phyloP scores from a whole-genome alignment of 2,888 invertebrate genomes.

The Dioctria rufipes region DNA sequence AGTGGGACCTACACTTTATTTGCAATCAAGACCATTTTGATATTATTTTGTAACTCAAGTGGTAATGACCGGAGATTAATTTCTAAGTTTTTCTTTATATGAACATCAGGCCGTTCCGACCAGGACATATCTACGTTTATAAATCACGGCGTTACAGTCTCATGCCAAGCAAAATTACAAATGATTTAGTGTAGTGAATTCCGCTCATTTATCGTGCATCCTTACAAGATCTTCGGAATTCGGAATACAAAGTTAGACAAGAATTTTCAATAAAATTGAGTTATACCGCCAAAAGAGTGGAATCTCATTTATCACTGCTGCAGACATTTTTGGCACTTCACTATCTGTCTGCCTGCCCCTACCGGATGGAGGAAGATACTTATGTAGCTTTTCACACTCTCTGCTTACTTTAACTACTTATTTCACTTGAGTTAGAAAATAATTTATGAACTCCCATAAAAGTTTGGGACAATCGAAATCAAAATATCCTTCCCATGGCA shows the following conservation, averaged over 20 bases:
- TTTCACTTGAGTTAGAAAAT: neutral
- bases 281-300: slow-evolving; percentile 6
- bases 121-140: neutral
- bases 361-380: neutral
- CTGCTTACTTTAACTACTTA: slow-evolving; percentile 7
- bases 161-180: neutral
- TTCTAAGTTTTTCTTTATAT: no score
- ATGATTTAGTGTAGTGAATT: slow-evolving; percentile 15
- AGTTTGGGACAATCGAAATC: slow-evolving; percentile 38
- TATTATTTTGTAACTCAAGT: neutral
- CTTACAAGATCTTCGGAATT: neutral
- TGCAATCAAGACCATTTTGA: neutral
- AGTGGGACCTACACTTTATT: neutral
- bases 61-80: slow-evolving; percentile 1
- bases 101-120: no score
- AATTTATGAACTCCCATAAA: slow-evolving; percentile 31
- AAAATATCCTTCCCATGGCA: slow-evolving; percentile 10
- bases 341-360: neutral
- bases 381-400: slow-evolving; percentile 15
- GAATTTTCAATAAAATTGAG: slow-evolving; percentile 38
- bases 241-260: neutral
- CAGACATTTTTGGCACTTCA: neutral
- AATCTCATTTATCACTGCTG: slow-evolving; percentile 24
- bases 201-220: neutral
- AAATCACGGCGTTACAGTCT: neutral